Base-by-base conservation (phyloP, 2,113 vertebrate genomes). In the Nothoprocta perdicaria region DNA sequence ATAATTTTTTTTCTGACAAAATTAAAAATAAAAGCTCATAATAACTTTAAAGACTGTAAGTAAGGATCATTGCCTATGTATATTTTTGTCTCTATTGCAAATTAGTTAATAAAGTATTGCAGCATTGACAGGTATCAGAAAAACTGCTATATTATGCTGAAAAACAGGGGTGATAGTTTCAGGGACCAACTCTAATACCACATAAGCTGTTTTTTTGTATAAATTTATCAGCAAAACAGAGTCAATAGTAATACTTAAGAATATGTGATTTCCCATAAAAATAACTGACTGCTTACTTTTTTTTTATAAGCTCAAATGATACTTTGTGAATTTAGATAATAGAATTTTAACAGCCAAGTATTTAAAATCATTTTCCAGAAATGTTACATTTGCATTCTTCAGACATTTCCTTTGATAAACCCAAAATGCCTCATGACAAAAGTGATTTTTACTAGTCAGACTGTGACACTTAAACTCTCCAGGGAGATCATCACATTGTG, bases 391-490 rank as follows among this genome's bases (percentile, higher is more conserved):
- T 86, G 57, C 14, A 61, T 75, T 92, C 57, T 91, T 86, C 38
- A 80, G 60, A 62, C 27, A 52, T 74, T 83, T 87, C 55, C 87
- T 84, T 71, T 82, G 75, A 84, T 21, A 87, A 88, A 86, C 6
- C 4, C 12, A 73, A 95, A 96, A 93, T 84, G 81, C 55, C 63
- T 86, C 31, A 53, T 23, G 86, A 86, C 71, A 93, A 84, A 93
- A 88, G 82, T 73, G 82, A 81, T 94, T 95, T 95, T 96, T 94
- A 96, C 94, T 96, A 96, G 96, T 94, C 91, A 97, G 96, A 93
- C 93, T 97, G 84, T 96, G 88, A 83, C 97, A 97, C 92, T 74
- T 88, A 91, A 98, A 97, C 63, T 97, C 97, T 94, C 83, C 52
- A 45, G 96, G 94, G 84, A 97, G 69, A 95, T 96, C 92, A 46